A percentile compares a stretch with the other conserved stretches of the same genome.
Conservation (phyloP, 2,888 invertebrate genomes). For the Chironomus riparius region DNA sequence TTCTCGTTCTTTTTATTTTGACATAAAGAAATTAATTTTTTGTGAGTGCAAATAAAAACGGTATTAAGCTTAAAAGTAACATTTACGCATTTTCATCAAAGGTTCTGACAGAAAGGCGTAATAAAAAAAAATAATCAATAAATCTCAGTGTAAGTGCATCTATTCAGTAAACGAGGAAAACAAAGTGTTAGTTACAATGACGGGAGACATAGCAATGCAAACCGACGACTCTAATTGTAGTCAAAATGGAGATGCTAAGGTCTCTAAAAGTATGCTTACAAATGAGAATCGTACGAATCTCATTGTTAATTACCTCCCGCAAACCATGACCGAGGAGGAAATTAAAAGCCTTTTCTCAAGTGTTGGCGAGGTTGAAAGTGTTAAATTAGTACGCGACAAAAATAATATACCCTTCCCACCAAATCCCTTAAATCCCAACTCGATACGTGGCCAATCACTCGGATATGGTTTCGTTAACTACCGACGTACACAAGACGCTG, state of each 20-base stretch:
- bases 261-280: slow-evolving; percentile 39
- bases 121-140: slow-evolving; percentile 22
- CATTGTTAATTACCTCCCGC: slow-evolving; percentile 98
- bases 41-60: not conserved
- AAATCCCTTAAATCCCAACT: slow-evolving; percentile 54
- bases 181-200: slow-evolving; percentile 13
- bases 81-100: not conserved
- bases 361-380: slow-evolving; percentile 98
- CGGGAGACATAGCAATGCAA: slow-evolving; percentile 25
- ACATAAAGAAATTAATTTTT: not conserved
- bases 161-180: not conserved
- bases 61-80: not conserved
- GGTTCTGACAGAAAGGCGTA: not conserved
- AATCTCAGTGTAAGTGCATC: slow-evolving; percentile 16
- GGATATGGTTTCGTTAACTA: slow-evolving; percentile 99
- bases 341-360: slow-evolving; percentile 95
- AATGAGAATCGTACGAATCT: slow-evolving; percentile 97
- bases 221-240: slow-evolving; percentile 8
- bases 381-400: slow-evolving; percentile 98
- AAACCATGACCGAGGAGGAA: slow-evolving; percentile 99
- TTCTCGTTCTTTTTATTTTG: not conserved
- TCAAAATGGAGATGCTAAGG: slow-evolving; percentile 26
- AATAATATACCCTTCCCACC: slow-evolving; percentile 68
- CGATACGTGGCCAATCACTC: slow-evolving; percentile 84
- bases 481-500: slow-evolving; percentile 93